These are phyloP conservation scores for Equus quagga DNA, from an alignment of 2,113 vertebrate genomes.

Conservation along the genomic window DNA sequence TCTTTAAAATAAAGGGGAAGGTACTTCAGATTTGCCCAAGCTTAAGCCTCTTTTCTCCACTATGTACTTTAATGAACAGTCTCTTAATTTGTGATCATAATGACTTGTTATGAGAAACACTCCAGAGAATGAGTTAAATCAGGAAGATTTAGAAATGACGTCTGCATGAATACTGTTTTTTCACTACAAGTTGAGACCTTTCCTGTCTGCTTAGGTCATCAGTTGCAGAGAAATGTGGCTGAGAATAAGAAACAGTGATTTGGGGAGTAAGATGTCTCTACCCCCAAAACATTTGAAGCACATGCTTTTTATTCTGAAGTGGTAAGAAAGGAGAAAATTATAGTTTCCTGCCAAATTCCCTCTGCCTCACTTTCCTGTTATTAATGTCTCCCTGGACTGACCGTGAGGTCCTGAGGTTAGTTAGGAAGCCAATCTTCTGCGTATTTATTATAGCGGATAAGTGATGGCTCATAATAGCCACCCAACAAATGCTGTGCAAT, in stretches of 20 bases:
- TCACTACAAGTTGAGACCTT: background rate
- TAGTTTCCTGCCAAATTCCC: slow-evolving; percentile 10
- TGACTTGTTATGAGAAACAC: slow-evolving; percentile 15
- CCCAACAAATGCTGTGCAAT: background rate
- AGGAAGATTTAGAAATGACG: background rate
- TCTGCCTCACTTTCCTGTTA: background rate
- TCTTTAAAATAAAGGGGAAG: background rate
- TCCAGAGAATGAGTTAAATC: background rate
- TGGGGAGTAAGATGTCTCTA: background rate
- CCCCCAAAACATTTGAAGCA: slow-evolving; percentile 14
- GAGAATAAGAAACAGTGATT: background rate
- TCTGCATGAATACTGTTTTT: background rate
- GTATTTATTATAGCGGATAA: background rate
- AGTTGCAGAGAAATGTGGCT: slow-evolving; percentile 1
- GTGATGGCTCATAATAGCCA: background rate
- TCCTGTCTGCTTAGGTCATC: background rate
- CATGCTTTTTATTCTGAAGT: slow-evolving; percentile 49
- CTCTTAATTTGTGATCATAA: slow-evolving; percentile 9
- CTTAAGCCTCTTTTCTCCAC: background rate
- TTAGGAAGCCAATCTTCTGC: background rate
- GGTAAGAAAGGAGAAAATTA: slow-evolving; percentile 8
- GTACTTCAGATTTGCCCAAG: background rate
- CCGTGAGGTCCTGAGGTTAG: background rate
- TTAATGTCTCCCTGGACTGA: background rate
- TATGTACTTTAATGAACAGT: background rate